Evolutionary conservation across 2,888 invertebrate genomes (phyloP), one percentile per base, ranked within the genome.

Genomic region (Sialis fuliginosa): DNA sequence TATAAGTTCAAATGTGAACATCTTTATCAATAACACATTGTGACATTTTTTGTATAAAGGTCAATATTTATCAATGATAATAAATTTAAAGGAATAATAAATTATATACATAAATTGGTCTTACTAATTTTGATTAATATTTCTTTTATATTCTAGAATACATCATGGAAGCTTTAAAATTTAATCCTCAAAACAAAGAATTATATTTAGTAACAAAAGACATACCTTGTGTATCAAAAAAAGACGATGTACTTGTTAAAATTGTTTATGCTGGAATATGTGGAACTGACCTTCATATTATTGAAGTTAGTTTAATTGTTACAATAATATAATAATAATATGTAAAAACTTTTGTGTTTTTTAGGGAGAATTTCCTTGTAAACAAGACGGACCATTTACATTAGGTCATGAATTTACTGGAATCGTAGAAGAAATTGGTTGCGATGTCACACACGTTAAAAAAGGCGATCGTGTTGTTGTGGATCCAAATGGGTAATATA

Each of bases 401-500:
- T 58, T 79, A 4, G 82, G 83, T 0, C 82, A 82, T 49, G 83
- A 83, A 62, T 81, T 79, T 59, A 72, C 74, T 33, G 82, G 83
- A 0, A 64, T 66, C 0, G 65, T 81, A 0, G 63, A 69, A 33
- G 71, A 70, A 1, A 66, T 72, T 1, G 83, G 82, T 2, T 57
- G 64, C n/a, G 62, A 62, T 0, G 74, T 79, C 2, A 64, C 52
- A 2, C 60, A 61, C 43, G 70, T 79, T 53, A 74, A 75, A 59
- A 64, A 70, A 5, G 81, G 81, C 0, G 78, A 83, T 58, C 70
- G 67, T 47, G 80, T 83, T 1, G 75, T 73, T 4, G 73, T 81
- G 0, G 81, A 82, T 56, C 81, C 82, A 0, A 81, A 81, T 59
- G 66, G 65, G 79, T 77, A 60, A 61, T 39, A 6, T 22, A 35